A percentile compares a stretch with the other conserved stretches of the same genome.
phyloP scores from a whole-genome alignment of 2,888 invertebrate genomes.

The Labia minor region DNA sequence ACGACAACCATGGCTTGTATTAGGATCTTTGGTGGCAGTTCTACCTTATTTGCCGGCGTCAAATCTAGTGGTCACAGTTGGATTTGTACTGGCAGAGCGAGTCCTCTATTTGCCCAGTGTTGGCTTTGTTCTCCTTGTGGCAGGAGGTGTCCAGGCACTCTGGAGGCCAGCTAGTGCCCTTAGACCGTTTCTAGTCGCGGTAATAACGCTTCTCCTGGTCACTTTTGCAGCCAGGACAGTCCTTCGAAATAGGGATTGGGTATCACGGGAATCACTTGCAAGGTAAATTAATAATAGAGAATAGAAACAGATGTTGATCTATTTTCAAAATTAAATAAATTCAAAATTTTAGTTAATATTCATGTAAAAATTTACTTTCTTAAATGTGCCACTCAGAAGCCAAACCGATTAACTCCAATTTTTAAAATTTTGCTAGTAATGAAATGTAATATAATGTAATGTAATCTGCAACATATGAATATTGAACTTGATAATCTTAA shows the following conservation, averaged over 20 bases:
- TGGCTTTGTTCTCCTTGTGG: constrained; percentile 67
- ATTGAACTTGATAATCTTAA: no score
- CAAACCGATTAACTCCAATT: no score
- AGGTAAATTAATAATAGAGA: constrained; percentile 55
- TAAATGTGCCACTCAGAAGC: no score
- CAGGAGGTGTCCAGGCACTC: constrained; percentile 58
- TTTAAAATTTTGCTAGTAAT: no score
- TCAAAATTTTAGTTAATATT: no score
- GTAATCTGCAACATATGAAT: no score
- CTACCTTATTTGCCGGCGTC: constrained; percentile 79
- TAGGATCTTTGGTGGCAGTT: constrained; percentile 60
- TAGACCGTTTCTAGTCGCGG: constrained; percentile 39
- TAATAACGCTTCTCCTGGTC: constrained; percentile 42
- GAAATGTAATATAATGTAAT: no score
- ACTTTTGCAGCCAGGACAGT: constrained; percentile 55
- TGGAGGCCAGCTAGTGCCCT: constrained; percentile 38
- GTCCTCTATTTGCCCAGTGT: constrained; percentile 82
- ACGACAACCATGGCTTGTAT: constrained; percentile 53
- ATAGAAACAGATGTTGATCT: no score
- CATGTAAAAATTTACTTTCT: no score
- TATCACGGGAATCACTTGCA: constrained; percentile 61
- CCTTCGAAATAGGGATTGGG: constrained; percentile 65
- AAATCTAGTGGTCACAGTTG: constrained; percentile 68
- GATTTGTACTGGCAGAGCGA: constrained; percentile 77
- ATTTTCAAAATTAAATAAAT: no score